Conservation (phyloP, 2,888 invertebrate genomes). For the Noctua janthe region DNA sequence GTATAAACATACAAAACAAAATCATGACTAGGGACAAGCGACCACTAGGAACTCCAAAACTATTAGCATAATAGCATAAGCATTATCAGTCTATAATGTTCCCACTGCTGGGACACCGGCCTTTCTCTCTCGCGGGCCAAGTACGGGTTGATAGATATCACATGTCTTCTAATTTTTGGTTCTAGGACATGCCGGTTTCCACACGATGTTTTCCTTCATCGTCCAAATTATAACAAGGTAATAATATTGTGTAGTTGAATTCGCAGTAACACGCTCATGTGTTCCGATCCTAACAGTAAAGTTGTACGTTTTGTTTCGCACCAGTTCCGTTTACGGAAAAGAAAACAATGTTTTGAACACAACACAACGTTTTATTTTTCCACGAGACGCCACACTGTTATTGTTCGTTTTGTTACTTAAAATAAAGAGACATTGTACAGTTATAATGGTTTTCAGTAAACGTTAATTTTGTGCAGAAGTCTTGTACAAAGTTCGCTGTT, state of each 20-base stretch:
- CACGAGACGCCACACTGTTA: constrained; percentile 23
- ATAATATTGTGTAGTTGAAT: background rate
- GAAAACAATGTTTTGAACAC: constrained; percentile 47
- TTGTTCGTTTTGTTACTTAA: constrained; percentile 22
- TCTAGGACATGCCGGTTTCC: no score
- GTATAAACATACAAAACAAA: background rate
- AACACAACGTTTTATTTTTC: constrained; percentile 47
- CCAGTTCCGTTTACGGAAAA: constrained; percentile 50
- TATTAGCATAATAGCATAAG: background rate
- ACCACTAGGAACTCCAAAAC: background rate
- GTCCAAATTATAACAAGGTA: background rate
- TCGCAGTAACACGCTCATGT: constrained; percentile 9
- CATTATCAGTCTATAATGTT: no score
- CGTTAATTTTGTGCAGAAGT: background rate
- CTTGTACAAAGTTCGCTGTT: background rate
- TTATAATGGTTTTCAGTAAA: constrained; percentile 12
- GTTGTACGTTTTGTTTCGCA: constrained; percentile 33
- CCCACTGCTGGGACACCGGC: no score
- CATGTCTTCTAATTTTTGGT: no score
- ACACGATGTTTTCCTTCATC: no score
- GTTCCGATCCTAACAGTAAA: constrained; percentile 26
- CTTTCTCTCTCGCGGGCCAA: no score
- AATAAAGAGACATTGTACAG: constrained; percentile 17
- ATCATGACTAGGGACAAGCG: background rate
- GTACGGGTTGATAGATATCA: no score